Percentiles rank a stretch among this genome's conserved stretches.
Conservation (phyloP, 92 coral and sea anemone genomes). For the Actinernus sp. region DNA sequence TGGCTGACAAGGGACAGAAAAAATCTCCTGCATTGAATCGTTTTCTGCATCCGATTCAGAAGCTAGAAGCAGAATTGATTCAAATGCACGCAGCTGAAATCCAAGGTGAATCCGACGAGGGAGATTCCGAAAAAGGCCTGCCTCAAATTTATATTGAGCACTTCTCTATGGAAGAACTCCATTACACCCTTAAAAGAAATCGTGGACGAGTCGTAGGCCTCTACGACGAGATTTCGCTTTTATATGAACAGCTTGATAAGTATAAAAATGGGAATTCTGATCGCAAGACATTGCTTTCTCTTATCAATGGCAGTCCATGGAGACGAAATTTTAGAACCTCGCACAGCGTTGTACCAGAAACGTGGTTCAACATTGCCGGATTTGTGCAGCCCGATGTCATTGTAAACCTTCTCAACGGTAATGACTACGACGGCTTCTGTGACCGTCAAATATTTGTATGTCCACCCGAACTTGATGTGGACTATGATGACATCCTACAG, state of each 20-base stretch:
- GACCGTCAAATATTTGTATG: slow-evolving; percentile 62
- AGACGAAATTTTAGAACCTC: slow-evolving; percentile 43
- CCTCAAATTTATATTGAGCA: slow-evolving; percentile 64
- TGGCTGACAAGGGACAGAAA: slow-evolving; percentile 70
- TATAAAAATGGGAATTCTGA: slow-evolving; percentile 63
- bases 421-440: slow-evolving; percentile 65
- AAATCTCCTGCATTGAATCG: slow-evolving; percentile 62
- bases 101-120: slow-evolving; percentile 8
- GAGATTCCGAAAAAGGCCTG: slow-evolving; percentile 15
- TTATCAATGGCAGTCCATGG: slow-evolving; percentile 51
- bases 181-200: slow-evolving; percentile 53
- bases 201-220: slow-evolving; percentile 65
- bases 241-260: slow-evolving; percentile 62
- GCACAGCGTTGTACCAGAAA: slow-evolving; percentile 43
- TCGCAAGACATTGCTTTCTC: slow-evolving; percentile 56
- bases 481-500: slow-evolving; percentile 44
- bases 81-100: too few relatives aligned
- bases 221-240: slow-evolving; percentile 64
- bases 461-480: slow-evolving; percentile 56
- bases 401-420: slow-evolving; percentile 44
- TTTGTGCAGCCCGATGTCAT: slow-evolving; percentile 68
- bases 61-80: slow-evolving; percentile 8
- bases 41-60: slow-evolving; percentile 46
- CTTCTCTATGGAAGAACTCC: slow-evolving; percentile 62
- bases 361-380: slow-evolving; percentile 63